Percentiles rank a stretch among this genome's conserved stretches.
Conservation (phyloP, 2,797 vertebrate species). For the Rhabdophis nuchalis region DNA sequence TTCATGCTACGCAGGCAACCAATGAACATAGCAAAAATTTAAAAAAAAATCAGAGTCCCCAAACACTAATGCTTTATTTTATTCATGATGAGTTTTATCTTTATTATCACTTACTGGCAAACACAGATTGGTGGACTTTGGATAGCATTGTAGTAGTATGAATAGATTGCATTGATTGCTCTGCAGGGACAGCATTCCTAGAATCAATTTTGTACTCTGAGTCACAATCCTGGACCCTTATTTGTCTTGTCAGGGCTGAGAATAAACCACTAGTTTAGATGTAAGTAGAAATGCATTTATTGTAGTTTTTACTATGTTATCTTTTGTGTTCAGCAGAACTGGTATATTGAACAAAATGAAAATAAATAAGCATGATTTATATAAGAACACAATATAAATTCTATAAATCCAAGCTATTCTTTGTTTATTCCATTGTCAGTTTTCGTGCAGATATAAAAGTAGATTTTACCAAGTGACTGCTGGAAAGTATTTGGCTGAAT, state of each 20-base stretch:
- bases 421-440: background rate
- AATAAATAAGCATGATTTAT: background rate
- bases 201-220: background rate
- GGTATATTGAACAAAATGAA: background rate
- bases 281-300: background rate
- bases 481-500: background rate
- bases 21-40: background rate
- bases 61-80: background rate
- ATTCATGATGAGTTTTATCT: background rate
- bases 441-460: background rate
- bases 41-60: background rate
- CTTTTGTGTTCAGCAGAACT: background rate
- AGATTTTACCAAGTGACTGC: background rate
- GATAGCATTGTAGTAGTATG: background rate
- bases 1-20: conserved; percentile 10
- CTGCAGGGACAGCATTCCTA: background rate
- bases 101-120: background rate
- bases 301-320: background rate
- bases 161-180: background rate
- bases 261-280: background rate
- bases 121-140: background rate
- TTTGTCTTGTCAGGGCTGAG: background rate
- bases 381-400: background rate
- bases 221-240: background rate
- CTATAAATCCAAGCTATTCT: background rate